These are phyloP conservation scores for Dichetophora obliterata DNA, from an alignment of 2,888 invertebrate species.

Conservation along the genomic window DNA sequence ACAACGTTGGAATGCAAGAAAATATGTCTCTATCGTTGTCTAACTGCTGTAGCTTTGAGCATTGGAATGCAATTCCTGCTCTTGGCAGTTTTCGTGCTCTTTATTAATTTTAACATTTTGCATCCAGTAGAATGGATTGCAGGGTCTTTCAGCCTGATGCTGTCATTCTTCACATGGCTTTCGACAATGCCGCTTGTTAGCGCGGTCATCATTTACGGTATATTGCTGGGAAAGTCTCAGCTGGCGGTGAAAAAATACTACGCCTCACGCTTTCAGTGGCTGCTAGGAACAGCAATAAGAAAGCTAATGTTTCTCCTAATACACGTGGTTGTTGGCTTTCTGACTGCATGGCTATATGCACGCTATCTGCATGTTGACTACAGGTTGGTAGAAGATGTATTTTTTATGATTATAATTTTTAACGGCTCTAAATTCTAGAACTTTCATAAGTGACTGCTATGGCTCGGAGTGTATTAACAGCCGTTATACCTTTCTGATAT, in stretches of 20 bases:
- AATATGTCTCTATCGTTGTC: constrained; percentile 61
- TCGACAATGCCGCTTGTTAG: constrained; percentile 76
- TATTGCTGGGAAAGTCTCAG: constrained; percentile 79
- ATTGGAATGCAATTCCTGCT: constrained; percentile 73
- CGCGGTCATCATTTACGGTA: constrained; percentile 79
- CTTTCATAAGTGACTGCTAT: constrained; percentile 54
- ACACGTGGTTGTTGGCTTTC: constrained; percentile 76
- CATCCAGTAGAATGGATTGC: constrained; percentile 78
- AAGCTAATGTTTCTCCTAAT: constrained; percentile 72
- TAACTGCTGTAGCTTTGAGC: constrained; percentile 73
- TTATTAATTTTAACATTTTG: constrained; percentile 75
- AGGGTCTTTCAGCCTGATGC: constrained; percentile 73
- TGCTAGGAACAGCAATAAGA: constrained; percentile 75
- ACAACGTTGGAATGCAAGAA: constrained; percentile 59
- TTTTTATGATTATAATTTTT: not conserved
- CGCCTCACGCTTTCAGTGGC: constrained; percentile 77
- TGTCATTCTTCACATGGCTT: constrained; percentile 73
- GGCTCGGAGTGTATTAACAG: constrained; percentile 74
- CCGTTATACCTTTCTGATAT: constrained; percentile 77
- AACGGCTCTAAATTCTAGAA: constrained; percentile 45
- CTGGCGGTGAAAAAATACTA: constrained; percentile 75
- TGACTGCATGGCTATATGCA: constrained; percentile 79
- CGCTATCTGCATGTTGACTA: constrained; percentile 76
- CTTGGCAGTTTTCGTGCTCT: constrained; percentile 71
- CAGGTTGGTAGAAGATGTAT: constrained; percentile 62